phyloP scores from a whole-genome alignment of 2,797 vertebrate genomes.

The Chiloscyllium punctatum region DNA sequence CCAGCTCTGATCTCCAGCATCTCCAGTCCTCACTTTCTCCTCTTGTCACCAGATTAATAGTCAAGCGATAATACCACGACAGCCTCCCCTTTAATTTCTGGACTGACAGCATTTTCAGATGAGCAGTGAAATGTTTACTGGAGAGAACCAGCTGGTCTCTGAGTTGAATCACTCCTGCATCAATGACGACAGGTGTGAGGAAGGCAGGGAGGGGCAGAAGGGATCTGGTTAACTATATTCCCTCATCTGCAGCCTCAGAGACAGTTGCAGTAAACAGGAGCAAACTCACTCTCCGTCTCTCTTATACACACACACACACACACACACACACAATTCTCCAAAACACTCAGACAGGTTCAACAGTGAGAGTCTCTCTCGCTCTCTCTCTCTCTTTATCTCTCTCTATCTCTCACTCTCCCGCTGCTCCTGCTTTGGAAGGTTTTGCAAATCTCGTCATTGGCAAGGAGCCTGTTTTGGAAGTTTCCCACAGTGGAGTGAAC shows the following conservation, averaged over 20 bases:
- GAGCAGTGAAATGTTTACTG: neutral
- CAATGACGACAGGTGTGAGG: constrained; percentile 3
- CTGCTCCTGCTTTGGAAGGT: too few species aligned
- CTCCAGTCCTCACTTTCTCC: too few species aligned
- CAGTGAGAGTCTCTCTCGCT: too few species aligned
- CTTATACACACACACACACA: neutral
- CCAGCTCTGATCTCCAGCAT: too few species aligned
- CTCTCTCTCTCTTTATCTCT: too few species aligned
- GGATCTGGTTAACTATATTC: neutral
- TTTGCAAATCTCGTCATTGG: neutral
- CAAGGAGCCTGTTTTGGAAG: neutral
- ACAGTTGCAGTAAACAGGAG: neutral
- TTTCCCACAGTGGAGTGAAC: neutral
- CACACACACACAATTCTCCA: neutral
- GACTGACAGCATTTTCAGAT: too few species aligned
- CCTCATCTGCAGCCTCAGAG: neutral
- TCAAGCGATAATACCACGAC: too few species aligned
- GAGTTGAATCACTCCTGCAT: constrained; percentile 51
- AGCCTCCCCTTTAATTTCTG: neutral
- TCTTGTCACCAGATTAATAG: too few species aligned
- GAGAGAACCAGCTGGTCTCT: neutral
- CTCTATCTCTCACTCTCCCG: too few species aligned
- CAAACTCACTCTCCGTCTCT: neutral
- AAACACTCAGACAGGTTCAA: neutral
- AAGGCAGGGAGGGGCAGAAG: neutral